A percentile compares a stretch with the other conserved stretches of the same genome.
These are phyloP conservation scores for Chlorospingus flavigularis DNA, from an alignment of 2,797 vertebrate species.

Conservation along the genomic window DNA sequence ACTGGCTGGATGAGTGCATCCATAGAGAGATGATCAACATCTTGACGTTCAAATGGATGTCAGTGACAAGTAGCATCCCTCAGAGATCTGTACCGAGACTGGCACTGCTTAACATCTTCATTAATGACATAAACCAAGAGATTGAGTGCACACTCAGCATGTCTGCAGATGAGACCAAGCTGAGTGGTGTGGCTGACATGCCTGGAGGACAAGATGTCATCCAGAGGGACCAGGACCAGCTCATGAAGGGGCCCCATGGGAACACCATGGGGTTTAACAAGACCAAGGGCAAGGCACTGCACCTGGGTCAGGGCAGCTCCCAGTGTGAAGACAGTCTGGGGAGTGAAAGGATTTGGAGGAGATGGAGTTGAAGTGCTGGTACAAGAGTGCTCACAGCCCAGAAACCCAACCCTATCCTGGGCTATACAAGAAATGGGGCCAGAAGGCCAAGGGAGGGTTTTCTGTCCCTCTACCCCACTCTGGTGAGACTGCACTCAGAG, in stretches of 20 bases:
- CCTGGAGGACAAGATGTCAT: not conserved
- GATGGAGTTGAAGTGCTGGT: not conserved
- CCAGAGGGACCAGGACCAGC: not conserved
- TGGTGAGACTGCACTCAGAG: not conserved
- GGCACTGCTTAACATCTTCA: not conserved
- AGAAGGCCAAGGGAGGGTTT: not conserved
- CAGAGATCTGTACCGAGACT: not conserved
- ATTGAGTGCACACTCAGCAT: not conserved
- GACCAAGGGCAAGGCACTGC: not conserved
- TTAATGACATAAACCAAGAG: not conserved
- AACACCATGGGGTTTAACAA: not conserved
- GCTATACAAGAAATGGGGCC: not conserved
- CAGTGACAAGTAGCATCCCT: not conserved
- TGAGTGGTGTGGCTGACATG: accelerated
- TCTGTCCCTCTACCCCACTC: not conserved
- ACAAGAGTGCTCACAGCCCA: not conserved
- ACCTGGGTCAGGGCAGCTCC: not conserved
- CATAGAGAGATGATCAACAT: not conserved
- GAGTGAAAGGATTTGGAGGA: not conserved
- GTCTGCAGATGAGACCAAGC: not conserved
- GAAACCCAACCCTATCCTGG: accelerated
- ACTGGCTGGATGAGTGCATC: not conserved
- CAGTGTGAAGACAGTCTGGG: not conserved
- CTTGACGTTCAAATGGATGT: not conserved
- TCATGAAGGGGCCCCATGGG: not conserved